Conservation (phyloP, 2,888 invertebrate species). For the Drosophila nr. perissopoda region DNA sequence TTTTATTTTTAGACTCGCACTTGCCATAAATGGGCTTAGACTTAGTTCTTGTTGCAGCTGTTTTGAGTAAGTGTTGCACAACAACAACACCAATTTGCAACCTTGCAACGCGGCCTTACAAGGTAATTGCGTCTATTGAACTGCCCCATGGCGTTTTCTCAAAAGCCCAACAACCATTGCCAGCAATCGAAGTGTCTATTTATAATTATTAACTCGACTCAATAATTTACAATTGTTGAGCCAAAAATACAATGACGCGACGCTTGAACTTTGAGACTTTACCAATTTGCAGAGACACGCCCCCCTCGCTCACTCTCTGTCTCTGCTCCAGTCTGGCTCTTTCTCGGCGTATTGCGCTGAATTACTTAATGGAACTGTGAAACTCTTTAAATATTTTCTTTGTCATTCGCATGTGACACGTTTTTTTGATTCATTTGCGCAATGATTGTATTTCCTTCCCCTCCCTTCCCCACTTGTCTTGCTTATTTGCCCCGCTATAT, state of each 20-base stretch:
- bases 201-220: conserved; percentile 30
- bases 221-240: conserved; percentile 32
- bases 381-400: conserved; percentile 39
- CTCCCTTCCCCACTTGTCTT: neutral
- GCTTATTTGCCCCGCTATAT: neutral
- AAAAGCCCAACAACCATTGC: conserved; percentile 33
- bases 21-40: conserved; percentile 66
- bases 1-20: conserved; percentile 37
- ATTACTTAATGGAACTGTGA: conserved; percentile 25
- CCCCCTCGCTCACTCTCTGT: neutral
- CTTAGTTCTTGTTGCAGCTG: conserved; percentile 45
- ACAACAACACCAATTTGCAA: conserved; percentile 31
- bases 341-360: conserved; percentile 39
- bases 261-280: conserved; percentile 45
- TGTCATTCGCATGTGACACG: conserved; percentile 58
- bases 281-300: conserved; percentile 15
- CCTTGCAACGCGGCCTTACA: conserved; percentile 57
- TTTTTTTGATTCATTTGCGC: conserved; percentile 65
- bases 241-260: conserved; percentile 34
- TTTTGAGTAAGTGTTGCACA: conserved; percentile 43
- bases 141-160: conserved; percentile 35
- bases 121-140: conserved; percentile 54
- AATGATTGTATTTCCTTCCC: conserved; percentile 29
- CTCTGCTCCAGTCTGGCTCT: conserved; percentile 1
- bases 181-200: conserved; percentile 27